Percentiles rank a stretch among this genome's conserved stretches.
These are phyloP conservation scores for Parthenolecanium corni DNA, from an alignment of 2,888 invertebrate species.

Conservation along the genomic window DNA sequence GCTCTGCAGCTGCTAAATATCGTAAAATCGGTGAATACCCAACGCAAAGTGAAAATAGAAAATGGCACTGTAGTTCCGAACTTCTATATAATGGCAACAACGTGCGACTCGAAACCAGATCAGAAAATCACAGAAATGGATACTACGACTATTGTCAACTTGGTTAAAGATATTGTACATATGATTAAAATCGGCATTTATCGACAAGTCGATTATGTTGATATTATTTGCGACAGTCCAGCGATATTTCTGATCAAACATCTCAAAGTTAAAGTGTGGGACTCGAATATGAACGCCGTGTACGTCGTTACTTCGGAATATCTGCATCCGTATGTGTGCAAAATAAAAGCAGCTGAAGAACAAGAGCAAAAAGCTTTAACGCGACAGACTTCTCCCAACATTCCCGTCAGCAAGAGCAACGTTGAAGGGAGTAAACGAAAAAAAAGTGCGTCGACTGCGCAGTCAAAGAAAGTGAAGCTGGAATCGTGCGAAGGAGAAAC, in stretches of 20 bases:
- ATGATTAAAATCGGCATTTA: slow-evolving; percentile 19
- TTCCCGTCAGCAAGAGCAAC: neutral
- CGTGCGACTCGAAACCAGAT: neutral
- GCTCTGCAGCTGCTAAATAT: slow-evolving; percentile 9
- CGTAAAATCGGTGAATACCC: slow-evolving; percentile 9
- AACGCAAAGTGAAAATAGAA: slow-evolving; percentile 10
- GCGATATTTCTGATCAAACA: slow-evolving; percentile 19
- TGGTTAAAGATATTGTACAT: slow-evolving; percentile 14
- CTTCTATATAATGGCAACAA: slow-evolving; percentile 14
- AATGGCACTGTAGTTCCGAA: slow-evolving; percentile 8
- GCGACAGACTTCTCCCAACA: neutral
- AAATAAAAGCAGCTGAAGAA: slow-evolving; percentile 18
- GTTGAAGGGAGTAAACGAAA: neutral
- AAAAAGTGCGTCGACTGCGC: neutral
- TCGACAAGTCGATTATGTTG: slow-evolving; percentile 15
- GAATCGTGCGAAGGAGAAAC: neutral
- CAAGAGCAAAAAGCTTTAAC: slow-evolving; percentile 1
- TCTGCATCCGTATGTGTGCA: slow-evolving; percentile 15
- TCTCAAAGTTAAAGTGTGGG: slow-evolving; percentile 14
- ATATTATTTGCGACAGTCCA: slow-evolving; percentile 25
- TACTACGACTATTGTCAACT: slow-evolving; percentile 5
- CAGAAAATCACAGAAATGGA: slow-evolving; percentile 8
- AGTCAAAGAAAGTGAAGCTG: neutral
- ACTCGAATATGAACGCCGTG: slow-evolving; percentile 10
- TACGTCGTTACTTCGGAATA: slow-evolving; percentile 19